Evolutionary conservation across 1,140 invertebrate genomes (phyloP).

Genomic region (Psix sp.): DNA sequence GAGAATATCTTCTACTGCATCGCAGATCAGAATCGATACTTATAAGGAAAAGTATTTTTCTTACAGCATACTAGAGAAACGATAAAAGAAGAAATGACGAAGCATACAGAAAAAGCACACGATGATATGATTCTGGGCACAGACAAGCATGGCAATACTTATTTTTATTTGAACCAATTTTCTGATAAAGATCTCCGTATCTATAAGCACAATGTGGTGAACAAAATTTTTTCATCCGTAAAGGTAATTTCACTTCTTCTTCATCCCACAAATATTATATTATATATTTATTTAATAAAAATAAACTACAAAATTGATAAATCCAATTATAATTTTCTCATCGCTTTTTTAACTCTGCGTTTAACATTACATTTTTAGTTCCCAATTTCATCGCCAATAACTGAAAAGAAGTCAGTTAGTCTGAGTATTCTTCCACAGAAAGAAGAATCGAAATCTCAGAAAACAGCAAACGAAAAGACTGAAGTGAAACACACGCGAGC

Average conservation of each 20-base stretch:
- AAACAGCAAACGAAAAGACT: constrained; percentile 9
- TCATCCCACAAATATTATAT: neutral
- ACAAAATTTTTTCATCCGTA: constrained; percentile 66
- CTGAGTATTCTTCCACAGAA: too few species aligned
- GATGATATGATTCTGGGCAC: constrained; percentile 75
- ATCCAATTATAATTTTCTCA: too few species aligned
- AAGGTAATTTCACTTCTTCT: constrained; percentile 58
- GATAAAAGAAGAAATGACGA: constrained; percentile 70
- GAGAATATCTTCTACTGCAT: too few species aligned
- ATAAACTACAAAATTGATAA: too few species aligned
- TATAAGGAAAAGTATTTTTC: too few species aligned
- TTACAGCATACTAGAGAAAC: constrained; percentile 71
- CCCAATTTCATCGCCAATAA: too few species aligned
- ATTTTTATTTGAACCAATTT: constrained; percentile 81
- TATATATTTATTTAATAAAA: too few species aligned
- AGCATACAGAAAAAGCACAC: constrained; percentile 65
- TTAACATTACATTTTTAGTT: too few species aligned
- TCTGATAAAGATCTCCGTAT: constrained; percentile 79
- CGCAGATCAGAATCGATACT: too few species aligned
- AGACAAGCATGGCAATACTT: constrained; percentile 78
- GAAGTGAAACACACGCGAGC: constrained; percentile 8
- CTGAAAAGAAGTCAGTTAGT: too few species aligned
- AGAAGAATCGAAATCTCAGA: too few species aligned
- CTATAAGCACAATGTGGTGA: constrained; percentile 76
- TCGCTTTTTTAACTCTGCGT: too few species aligned